Conservation (phyloP, 2,888 invertebrate genomes). For the Drosophila nigricruria region DNA sequence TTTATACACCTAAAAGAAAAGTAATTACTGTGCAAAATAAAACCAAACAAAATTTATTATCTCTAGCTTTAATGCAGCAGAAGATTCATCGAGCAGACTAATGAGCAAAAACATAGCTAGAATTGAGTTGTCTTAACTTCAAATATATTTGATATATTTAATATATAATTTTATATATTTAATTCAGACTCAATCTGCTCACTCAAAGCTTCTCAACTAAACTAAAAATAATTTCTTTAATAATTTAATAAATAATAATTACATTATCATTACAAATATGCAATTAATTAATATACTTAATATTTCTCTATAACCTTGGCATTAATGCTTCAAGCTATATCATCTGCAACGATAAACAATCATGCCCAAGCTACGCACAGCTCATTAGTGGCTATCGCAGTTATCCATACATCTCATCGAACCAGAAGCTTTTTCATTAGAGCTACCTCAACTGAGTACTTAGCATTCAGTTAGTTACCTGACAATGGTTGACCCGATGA, state of each 20-base stretch:
- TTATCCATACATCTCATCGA: constrained; percentile 25
- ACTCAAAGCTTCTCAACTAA: neutral
- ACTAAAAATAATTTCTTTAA: neutral
- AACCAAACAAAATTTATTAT: too few relatives aligned
- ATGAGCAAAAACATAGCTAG: too few relatives aligned
- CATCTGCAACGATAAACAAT: neutral
- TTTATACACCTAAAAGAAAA: too few relatives aligned
- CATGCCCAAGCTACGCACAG: neutral
- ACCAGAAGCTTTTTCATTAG: constrained; percentile 13
- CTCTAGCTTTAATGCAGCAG: too few relatives aligned
- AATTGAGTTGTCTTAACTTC: too few relatives aligned
- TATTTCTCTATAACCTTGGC: neutral
- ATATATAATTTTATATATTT: neutral
- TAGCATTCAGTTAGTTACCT: constrained; percentile 23
- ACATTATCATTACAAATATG: neutral
- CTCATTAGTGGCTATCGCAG: constrained; percentile 33
- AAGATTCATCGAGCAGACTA: too few relatives aligned
- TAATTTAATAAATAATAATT: neutral
- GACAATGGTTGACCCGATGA: constrained; percentile 34
- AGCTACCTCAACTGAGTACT: neutral
- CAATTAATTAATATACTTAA: too few relatives aligned
- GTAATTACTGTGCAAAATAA: too few relatives aligned
- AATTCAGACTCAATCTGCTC: neutral
- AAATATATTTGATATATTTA: too few relatives aligned
- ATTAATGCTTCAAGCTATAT: neutral